Evolutionary conservation across 2,888 invertebrate genomes (phyloP).

Genomic region (Venustoraphidia nigricollis): DNA sequence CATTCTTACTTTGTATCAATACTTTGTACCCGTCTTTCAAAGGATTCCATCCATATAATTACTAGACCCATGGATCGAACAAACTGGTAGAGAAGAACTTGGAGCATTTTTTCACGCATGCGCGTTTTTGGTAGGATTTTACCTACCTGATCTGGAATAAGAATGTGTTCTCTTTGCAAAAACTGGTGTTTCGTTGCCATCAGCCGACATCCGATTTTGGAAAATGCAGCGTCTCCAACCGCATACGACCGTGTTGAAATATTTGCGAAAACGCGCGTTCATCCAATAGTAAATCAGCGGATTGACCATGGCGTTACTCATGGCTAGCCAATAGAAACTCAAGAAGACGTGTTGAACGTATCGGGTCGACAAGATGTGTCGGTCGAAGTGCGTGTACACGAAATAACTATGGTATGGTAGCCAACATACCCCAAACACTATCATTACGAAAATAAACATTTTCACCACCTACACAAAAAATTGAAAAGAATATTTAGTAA

Average conservation of each 20-base stretch:
- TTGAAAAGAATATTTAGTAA: too few relatives aligned
- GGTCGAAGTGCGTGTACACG: slow-evolving; percentile 63
- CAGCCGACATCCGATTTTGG: slow-evolving; percentile 2
- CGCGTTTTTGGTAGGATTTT: neutral
- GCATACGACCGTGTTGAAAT: slow-evolving; percentile 53
- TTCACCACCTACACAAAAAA: slow-evolving; percentile 56
- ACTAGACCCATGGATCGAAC: too few relatives aligned
- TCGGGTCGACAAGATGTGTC: slow-evolving; percentile 43
- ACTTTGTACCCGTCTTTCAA: too few relatives aligned
- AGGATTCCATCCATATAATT: too few relatives aligned
- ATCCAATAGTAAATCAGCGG: slow-evolving; percentile 88
- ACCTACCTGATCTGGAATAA: slow-evolving; percentile 15
- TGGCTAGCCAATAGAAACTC: slow-evolving; percentile 79
- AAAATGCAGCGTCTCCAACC: slow-evolving; percentile 31
- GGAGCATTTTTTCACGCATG: too few relatives aligned
- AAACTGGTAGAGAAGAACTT: too few relatives aligned
- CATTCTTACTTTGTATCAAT: too few relatives aligned
- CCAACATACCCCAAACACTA: slow-evolving; percentile 80
- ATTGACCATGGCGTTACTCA: slow-evolving; percentile 89
- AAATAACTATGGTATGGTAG: slow-evolving; percentile 78
- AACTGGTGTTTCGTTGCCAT: slow-evolving; percentile 8
- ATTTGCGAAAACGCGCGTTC: slow-evolving; percentile 66
- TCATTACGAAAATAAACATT: slow-evolving; percentile 76
- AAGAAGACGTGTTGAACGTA: slow-evolving; percentile 75
- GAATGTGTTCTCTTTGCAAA: slow-evolving; percentile 13